Conservation (phyloP, 2,888 invertebrate genomes). For the Bibio marci region DNA sequence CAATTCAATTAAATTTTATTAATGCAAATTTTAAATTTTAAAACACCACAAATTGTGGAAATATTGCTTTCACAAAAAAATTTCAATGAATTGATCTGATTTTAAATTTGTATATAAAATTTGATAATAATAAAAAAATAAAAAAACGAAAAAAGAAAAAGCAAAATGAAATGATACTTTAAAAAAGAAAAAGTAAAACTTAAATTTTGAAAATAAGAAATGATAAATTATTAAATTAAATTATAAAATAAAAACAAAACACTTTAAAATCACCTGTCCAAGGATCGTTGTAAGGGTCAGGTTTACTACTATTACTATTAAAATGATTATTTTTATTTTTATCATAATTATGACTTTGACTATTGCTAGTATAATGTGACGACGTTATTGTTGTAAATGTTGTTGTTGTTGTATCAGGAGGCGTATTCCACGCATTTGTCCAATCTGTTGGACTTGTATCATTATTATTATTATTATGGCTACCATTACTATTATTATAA, state of each 20-base stretch:
- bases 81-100: no score
- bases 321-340: background rate
- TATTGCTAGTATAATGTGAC: background rate
- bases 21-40: no score
- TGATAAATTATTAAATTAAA: conserved; percentile 1
- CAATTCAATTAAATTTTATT: no score
- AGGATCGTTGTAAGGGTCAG: conserved; percentile 11
- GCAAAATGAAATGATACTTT: no score
- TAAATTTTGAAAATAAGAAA: no score
- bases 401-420: conserved; percentile 7
- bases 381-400: background rate
- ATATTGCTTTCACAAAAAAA: no score
- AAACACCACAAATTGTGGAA: no score
- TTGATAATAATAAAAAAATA: no score
- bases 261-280: conserved; percentile 22
- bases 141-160: no score
- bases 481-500: conserved; percentile 4
- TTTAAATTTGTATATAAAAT: no score
- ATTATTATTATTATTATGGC: conserved; percentile 2
- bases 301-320: conserved; percentile 7
- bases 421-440: conserved; percentile 13
- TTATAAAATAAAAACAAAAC: conserved; percentile 32
- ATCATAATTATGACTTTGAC: background rate
- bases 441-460: conserved; percentile 10
- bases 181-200: no score